Conservation (phyloP, 2,797 vertebrate species). For the Kryptopterus vitreolus region DNA sequence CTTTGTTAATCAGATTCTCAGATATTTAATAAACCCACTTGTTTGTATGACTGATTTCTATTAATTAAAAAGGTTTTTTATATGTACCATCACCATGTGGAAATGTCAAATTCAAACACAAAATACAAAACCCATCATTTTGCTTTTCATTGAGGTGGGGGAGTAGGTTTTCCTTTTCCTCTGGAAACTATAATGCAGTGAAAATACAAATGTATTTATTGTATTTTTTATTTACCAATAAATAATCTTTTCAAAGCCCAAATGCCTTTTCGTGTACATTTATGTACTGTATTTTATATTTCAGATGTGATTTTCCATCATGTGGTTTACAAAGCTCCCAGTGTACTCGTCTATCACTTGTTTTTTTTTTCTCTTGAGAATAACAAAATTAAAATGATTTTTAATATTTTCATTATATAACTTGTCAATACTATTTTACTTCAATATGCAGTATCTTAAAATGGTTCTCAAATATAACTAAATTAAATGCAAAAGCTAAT, state of each 20-base stretch:
- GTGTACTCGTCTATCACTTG: background rate
- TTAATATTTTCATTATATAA: background rate
- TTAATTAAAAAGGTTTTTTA: constrained; percentile 76
- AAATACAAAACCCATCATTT: background rate
- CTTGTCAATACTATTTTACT: no score
- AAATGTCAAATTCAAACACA: constrained; percentile 14
- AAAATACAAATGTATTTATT: background rate
- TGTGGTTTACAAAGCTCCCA: background rate
- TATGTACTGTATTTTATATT: background rate
- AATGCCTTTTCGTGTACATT: background rate
- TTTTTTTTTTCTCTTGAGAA: background rate
- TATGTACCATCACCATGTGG: constrained; percentile 64
- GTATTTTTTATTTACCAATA: constrained; percentile 2
- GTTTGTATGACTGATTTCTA: constrained; percentile 76
- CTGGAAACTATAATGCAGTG: background rate
- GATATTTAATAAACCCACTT: constrained; percentile 66
- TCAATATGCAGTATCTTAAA: background rate
- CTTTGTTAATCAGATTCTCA: constrained; percentile 67
- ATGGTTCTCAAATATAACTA: background rate
- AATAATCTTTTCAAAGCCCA: background rate
- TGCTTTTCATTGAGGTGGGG: background rate
- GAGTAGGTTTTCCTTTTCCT: background rate
- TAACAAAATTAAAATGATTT: background rate
- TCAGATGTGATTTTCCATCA: background rate
- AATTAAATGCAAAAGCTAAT: background rate